These are phyloP conservation scores for Tenebrio molitor DNA, from an alignment of 1,140 invertebrate species.

Conservation along the genomic window DNA sequence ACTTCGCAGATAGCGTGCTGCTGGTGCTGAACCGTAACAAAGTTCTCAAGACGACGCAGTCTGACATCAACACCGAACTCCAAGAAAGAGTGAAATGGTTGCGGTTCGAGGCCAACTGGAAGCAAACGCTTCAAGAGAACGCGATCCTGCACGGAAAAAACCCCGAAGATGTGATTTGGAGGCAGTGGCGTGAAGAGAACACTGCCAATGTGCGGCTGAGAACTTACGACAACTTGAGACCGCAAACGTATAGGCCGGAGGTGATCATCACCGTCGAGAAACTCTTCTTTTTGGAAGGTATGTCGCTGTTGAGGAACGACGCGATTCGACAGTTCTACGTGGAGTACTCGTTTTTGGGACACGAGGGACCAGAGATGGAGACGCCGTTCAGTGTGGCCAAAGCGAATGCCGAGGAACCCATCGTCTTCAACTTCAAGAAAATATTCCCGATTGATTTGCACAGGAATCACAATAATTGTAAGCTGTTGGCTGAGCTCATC, in stretches of 20 bases:
- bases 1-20: slow-evolving; percentile 51
- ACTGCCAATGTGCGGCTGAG: slow-evolving; percentile 49
- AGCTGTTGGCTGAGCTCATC: slow-evolving; percentile 47
- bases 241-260: slow-evolving; percentile 32
- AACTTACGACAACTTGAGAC: slow-evolving; percentile 6
- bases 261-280: slow-evolving; percentile 48
- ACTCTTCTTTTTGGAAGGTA: slow-evolving; percentile 44
- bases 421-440: slow-evolving; percentile 49
- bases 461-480: slow-evolving; percentile 33
- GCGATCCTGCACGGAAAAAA: slow-evolving; percentile 52
- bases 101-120: slow-evolving; percentile 53
- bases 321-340: slow-evolving; percentile 49
- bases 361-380: slow-evolving; percentile 48
- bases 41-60: slow-evolving; percentile 51
- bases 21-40: slow-evolving; percentile 53
- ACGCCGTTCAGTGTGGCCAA: slow-evolving; percentile 45
- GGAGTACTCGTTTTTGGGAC: slow-evolving; percentile 51
- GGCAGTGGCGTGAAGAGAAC: slow-evolving; percentile 54
- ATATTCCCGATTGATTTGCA: slow-evolving; percentile 46
- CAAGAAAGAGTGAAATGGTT: slow-evolving; percentile 51
- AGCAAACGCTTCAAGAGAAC: slow-evolving; percentile 52
- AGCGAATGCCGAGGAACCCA: background rate
- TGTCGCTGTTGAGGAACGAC: slow-evolving; percentile 35
- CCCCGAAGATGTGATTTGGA: slow-evolving; percentile 50
- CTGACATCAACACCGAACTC: slow-evolving; percentile 51